Conservation (phyloP, 1,140 invertebrate species). For the Pseudomyrmex sp. region DNA sequence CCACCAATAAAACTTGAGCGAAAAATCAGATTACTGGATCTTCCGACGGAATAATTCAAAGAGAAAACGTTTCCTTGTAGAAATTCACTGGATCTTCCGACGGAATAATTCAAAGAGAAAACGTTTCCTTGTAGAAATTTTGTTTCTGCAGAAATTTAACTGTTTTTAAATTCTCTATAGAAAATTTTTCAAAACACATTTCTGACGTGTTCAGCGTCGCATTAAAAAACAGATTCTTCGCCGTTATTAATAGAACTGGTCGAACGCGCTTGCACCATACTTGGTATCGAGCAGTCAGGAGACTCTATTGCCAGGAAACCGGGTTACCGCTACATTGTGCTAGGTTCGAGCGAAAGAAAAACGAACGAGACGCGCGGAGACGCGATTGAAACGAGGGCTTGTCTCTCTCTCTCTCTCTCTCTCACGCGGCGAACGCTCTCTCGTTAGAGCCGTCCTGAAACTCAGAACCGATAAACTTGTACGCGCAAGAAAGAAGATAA, state of each 20-base stretch:
- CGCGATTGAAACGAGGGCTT: neutral
- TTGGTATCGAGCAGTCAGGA: conserved; percentile 21
- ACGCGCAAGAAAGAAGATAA: conserved; percentile 30
- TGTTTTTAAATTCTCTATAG: no score
- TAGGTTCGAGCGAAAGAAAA: neutral
- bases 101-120: no score
- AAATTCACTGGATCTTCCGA: no score
- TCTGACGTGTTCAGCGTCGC: neutral
- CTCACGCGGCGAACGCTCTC: no score
- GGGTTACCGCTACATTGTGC: conserved; percentile 31
- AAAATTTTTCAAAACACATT: no score
- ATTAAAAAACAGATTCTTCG: neutral
- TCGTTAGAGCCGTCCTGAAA: conserved; percentile 44
- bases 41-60: no score
- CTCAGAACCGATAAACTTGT: conserved; percentile 22
- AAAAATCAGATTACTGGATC: no score
- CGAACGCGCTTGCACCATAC: conserved; percentile 3
- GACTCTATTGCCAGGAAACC: conserved; percentile 23
- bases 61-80: no score
- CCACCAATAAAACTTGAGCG: no score
- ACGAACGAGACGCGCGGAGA: conserved; percentile 8
- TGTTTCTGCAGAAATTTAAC: no score
- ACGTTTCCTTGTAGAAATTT: no score
- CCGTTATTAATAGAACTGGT: conserved; percentile 8
- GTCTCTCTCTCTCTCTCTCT: no score